Evolutionary conservation across 2,797 vertebrate species (phyloP), one percentile per base, ranked within the genome.

Genomic region (Miichthys miiuy): DNA sequence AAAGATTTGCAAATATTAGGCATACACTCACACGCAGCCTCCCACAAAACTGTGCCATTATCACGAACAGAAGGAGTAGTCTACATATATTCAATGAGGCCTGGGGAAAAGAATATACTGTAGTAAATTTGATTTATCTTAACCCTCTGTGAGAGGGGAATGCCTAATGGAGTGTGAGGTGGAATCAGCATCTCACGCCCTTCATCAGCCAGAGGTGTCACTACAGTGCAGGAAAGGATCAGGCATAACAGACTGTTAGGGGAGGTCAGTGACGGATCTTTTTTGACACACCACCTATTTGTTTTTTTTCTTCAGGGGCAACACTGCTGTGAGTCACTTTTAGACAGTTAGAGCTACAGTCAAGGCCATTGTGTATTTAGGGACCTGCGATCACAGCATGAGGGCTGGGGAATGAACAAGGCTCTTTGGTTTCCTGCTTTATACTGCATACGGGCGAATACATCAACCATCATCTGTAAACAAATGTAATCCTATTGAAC

Each of bases 1-100:
- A 71, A 63, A 69, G 71, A 76, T 83, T 81, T 83, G 68, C 75
- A 88, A 88, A 87, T 82, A 85, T 84, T 72, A 69, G 68, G 80
- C n/a, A 73, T 68, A 71, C 41, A 79, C 68, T 78, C 25, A 80
- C 47, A 81, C 1, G 2, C 56, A 72, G 64, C 50, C 55, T 67
- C 72, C 41, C 6, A 64, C 62, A 73, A 77, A 83, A 55, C 61
- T 30, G 64, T 58, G n/a, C 74, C 51, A 75, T 84, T 80, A 82
- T 76, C 62, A 4, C 23, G 47, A 77, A 68, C 54, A 55, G 47
- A 69, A 57, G 56, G 17, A 34, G 47, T 74, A 65, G 88, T 88
- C 75, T 73, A 70, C 77, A 72, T 79, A 68, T 56, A 77, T 60
- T 77, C 80, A 89, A 81, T 71, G 77, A 87, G 72, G 77, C 81